Conservation (phyloP, 2,888 invertebrate species). For the Kryphioiulus occultus region DNA sequence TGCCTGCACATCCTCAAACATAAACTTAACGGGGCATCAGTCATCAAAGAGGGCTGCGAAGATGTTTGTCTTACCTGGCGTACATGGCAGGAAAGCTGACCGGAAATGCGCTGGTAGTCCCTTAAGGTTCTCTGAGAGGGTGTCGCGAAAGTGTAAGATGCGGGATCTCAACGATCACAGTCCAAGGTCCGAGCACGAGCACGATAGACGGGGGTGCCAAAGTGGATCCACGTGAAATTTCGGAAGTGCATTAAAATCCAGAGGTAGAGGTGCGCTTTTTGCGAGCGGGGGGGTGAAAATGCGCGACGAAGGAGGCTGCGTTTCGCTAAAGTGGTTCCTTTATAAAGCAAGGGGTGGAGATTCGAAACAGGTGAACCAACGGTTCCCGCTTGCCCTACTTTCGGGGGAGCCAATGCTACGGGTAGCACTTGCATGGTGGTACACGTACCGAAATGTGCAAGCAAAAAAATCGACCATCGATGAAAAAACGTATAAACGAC, state of each 20-base stretch:
- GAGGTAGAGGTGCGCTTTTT: constrained; percentile 22
- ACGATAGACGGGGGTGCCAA: background rate
- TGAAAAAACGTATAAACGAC: background rate
- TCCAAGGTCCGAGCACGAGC: background rate
- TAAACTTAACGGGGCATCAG: too few species aligned
- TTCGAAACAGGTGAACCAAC: constrained; percentile 30
- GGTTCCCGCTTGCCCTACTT: constrained; percentile 14
- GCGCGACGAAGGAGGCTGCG: constrained; percentile 30
- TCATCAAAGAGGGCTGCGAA: background rate
- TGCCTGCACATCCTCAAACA: too few species aligned
- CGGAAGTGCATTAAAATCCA: constrained; percentile 30
- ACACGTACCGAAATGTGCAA: background rate
- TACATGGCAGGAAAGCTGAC: background rate
- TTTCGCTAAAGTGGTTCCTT: constrained; percentile 26
- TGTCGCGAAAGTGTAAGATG: background rate
- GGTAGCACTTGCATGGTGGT: constrained; percentile 35
- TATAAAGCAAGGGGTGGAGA: constrained; percentile 35
- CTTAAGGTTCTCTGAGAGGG: background rate
- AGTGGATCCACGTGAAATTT: constrained; percentile 1
- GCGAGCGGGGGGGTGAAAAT: constrained; percentile 24
- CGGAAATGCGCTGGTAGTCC: background rate
- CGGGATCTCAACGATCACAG: background rate
- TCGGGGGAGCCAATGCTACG: constrained; percentile 11
- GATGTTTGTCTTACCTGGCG: background rate
- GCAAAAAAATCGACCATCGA: background rate